phyloP scores from a whole-genome alignment of 2,797 vertebrate species.

The Melanotaenia pygmaea region DNA sequence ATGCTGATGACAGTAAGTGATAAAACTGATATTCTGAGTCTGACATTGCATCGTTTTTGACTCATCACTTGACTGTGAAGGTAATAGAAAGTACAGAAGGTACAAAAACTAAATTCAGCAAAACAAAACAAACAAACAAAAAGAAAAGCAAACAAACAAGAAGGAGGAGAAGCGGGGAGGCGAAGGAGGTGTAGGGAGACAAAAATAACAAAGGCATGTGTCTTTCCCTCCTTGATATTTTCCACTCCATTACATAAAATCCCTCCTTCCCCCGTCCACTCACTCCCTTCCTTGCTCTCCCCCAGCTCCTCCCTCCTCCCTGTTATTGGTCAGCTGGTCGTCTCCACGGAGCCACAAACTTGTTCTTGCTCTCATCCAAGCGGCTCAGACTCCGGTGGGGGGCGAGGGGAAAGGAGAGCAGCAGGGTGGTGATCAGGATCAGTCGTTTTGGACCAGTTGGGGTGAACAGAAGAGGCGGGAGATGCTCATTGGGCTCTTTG shows the following conservation, averaged over 20 bases:
- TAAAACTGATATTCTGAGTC: not conserved
- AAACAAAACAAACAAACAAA: not conserved
- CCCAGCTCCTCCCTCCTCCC: conserved; percentile 64
- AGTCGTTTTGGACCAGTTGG: conserved; percentile 13
- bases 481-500: conserved; percentile 55
- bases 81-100: conserved; percentile 16
- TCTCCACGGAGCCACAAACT: conserved; percentile 69
- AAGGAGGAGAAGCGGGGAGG: not conserved
- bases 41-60: not conserved
- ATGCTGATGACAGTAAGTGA: not conserved
- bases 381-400: conserved; percentile 46
- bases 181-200: conserved; percentile 26
- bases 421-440: conserved; percentile 27
- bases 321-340: conserved; percentile 68
- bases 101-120: conserved; percentile 10
- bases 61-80: conserved; percentile 28
- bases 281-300: conserved; percentile 41
- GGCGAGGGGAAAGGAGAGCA: conserved; percentile 10
- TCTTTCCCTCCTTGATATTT: conserved; percentile 69
- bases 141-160: too few relatives aligned
- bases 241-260: conserved; percentile 71
- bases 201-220: conserved; percentile 72
- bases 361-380: conserved; percentile 58
- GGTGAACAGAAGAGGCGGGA: conserved; percentile 45
- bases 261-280: conserved; percentile 52